Percentiles rank a stretch among this genome's conserved stretches.
These are phyloP conservation scores for Lottia gigantea DNA, from an alignment of 2,888 invertebrate species.

Conservation along the genomic window DNA sequence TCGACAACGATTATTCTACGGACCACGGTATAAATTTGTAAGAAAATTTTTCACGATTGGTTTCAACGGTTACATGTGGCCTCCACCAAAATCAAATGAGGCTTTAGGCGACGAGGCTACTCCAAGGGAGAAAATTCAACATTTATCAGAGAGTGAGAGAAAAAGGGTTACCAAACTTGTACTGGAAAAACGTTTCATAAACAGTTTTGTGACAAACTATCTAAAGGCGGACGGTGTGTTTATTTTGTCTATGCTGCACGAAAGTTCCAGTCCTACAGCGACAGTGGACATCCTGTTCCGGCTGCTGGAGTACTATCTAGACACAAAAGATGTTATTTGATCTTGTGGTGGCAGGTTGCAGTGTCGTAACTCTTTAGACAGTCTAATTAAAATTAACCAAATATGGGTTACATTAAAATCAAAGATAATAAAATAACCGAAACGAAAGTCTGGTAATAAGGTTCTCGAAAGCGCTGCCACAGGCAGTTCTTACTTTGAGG, in stretches of 20 bases:
- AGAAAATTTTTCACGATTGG: not conserved
- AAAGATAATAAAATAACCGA: no score
- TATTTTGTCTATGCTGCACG: not conserved
- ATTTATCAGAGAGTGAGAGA: not conserved
- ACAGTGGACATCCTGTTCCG: not conserved
- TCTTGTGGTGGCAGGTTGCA: no score
- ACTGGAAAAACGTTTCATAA: not conserved
- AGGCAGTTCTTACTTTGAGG: no score
- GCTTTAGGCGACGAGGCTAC: not conserved
- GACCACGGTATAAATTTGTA: not conserved
- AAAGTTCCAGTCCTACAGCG: not conserved
- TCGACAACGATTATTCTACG: not conserved
- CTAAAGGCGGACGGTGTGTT: not conserved
- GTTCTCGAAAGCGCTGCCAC: no score
- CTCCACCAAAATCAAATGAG: not conserved
- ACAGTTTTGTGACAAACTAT: not conserved
- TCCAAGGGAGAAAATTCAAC: not conserved
- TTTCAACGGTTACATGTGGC: not conserved
- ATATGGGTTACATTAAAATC: no score
- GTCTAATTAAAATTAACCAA: no score
- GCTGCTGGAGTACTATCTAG: not conserved
- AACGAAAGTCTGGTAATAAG: no score
- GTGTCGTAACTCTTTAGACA: no score
- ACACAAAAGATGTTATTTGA: no score
- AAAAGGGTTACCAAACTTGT: not conserved